These are phyloP conservation scores for Ondatra zibethicus DNA, from an alignment of 2,113 vertebrate species.

Conservation along the genomic window DNA sequence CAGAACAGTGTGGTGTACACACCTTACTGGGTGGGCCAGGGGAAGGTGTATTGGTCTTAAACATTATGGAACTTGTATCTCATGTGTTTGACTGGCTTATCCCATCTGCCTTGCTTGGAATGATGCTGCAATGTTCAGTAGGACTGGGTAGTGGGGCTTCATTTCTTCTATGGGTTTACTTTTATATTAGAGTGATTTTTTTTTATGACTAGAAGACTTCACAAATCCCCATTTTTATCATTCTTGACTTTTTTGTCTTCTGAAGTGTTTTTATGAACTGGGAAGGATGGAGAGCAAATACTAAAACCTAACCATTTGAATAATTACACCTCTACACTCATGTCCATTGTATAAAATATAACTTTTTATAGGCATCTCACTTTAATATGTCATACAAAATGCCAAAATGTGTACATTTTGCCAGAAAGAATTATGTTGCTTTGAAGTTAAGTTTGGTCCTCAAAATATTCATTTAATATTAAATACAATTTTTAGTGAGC, in stretches of 20 bases:
- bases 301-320: neutral
- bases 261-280: conserved; percentile 20
- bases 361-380: neutral
- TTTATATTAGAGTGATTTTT: conserved; percentile 6
- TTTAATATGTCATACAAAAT: conserved; percentile 15
- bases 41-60: conserved; percentile 14
- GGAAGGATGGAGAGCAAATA: neutral
- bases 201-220: conserved; percentile 5
- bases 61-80: neutral
- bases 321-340: neutral
- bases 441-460: neutral
- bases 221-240: neutral
- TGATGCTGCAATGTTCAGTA: neutral
- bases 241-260: neutral
- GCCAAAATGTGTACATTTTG: neutral
- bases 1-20: conserved; percentile 7
- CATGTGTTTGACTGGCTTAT: conserved; percentile 13
- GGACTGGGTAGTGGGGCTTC: neutral
- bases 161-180: neutral
- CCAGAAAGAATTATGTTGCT: neutral
- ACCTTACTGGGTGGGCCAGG: neutral
- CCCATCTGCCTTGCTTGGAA: conserved; percentile 43
- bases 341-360: neutral
- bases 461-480: conserved; percentile 9
- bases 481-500: neutral